Evolutionary conservation across 2,888 invertebrate species (phyloP), one percentile per base, ranked within the genome.

Genomic region (Trypoxylon attenuatum): DNA sequence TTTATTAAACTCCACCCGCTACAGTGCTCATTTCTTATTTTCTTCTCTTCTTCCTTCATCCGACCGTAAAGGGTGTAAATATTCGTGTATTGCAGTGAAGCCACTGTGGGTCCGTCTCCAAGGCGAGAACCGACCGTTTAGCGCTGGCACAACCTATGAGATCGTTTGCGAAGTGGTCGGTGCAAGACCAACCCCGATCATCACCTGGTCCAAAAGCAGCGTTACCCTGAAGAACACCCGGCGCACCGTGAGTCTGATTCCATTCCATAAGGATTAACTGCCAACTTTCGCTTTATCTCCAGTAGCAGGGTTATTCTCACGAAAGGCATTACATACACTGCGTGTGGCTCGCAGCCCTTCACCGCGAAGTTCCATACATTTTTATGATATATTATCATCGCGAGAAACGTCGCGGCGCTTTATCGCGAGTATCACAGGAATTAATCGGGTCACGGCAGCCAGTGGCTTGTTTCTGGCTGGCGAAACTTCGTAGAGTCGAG

Each of bases 171-270:
- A 92, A 83, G 92, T 93, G 41, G 90, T 92, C 62, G 94, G 94
- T 25, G 92, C 94, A 43, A 89, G 93, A 78, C 94, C 94, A 25
- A 89, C 91, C n/a, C 93, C 94, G n/a, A 90, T 91, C 73, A 91
- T 94, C 81, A 91, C 92, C 49, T 94, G 94, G 94, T 93, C 92
- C 91, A 93, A 92, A 86, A 93, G 92, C 53, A 92, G 91, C 82
- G 89, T 89, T 4, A 89, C 90, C 71, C 90, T 94, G 88, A 91
- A 89, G 80, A 90, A 91, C 82, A 91, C 91, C 55, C 89, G 90
- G 81, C 91, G 92, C 88, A 90, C 89, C 84, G 93, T 93, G 88
- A 91, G 90, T 29, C 38, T 38, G 8, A 42, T 43, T 56, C 50
- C 54, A 50, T 58, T 54, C 25, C 16, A n/a, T n/a, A n/a, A n/a